Conservation (phyloP, 2,888 invertebrate genomes). For the Papilio demoleus region DNA sequence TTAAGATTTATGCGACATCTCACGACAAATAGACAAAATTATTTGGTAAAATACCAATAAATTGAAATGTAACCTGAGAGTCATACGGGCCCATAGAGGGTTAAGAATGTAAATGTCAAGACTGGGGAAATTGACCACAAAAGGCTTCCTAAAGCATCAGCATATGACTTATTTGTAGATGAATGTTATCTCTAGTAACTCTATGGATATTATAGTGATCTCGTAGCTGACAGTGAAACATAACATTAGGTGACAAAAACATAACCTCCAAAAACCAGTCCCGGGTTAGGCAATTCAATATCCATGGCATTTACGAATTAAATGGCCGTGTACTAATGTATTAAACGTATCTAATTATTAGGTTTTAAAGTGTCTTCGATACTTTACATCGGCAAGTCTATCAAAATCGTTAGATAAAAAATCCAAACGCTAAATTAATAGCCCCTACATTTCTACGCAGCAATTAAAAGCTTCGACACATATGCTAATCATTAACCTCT, state of each 20-base stretch:
- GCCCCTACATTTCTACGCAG: neutral
- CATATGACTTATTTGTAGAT: too few relatives aligned
- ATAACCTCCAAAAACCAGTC: slow-evolving; percentile 1
- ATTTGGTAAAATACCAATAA: too few relatives aligned
- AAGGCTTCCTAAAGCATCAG: too few relatives aligned
- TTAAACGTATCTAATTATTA: neutral
- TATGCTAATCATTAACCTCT: neutral
- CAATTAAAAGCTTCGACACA: neutral
- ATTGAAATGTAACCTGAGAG: too few relatives aligned
- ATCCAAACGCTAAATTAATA: neutral
- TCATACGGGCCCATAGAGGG: too few relatives aligned
- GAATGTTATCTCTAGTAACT: too few relatives aligned
- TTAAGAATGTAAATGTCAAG: too few relatives aligned
- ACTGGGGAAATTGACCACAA: too few relatives aligned
- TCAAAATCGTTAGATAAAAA: neutral
- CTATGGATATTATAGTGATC: too few relatives aligned
- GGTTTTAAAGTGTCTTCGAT: neutral
- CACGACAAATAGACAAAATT: too few relatives aligned
- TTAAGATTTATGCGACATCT: too few relatives aligned
- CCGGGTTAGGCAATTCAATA: neutral
- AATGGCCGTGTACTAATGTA: neutral
- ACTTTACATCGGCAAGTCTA: neutral
- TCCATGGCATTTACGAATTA: neutral
- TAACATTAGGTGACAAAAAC: neutral
- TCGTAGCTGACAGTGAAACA: too few relatives aligned